Evolutionary conservation across 2,888 invertebrate species (phyloP).

Genomic region (Lasioglossum vierecki): DNA sequence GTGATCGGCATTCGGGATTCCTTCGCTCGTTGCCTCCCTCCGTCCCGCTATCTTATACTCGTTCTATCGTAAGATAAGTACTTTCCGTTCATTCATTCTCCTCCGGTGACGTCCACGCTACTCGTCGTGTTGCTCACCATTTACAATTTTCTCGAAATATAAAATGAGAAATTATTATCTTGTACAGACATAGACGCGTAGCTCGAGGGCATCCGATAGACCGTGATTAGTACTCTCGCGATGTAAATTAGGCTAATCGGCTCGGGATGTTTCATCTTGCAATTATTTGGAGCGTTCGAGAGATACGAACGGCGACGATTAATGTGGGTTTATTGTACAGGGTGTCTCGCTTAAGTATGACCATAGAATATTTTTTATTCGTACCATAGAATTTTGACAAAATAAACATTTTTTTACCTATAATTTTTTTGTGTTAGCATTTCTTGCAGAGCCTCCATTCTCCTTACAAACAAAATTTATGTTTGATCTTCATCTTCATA

Average conservation of each 20-base stretch:
- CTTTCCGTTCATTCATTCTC: slow-evolving; percentile 67
- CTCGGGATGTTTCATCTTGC: slow-evolving; percentile 4
- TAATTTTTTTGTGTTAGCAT: too few relatives aligned
- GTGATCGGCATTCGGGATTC: slow-evolving; percentile 74
- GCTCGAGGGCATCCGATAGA: background rate
- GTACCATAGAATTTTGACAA: too few relatives aligned
- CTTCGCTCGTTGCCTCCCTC: slow-evolving; percentile 42
- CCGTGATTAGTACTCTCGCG: slow-evolving; percentile 23
- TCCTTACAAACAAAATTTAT: too few relatives aligned
- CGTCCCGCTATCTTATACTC: slow-evolving; percentile 48
- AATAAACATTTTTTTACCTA: too few relatives aligned
- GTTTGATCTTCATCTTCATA: too few relatives aligned
- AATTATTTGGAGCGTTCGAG: slow-evolving; percentile 20
- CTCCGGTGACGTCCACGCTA: slow-evolving; percentile 25
- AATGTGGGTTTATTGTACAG: background rate
- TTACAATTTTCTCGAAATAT: slow-evolving; percentile 18
- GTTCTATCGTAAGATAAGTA: slow-evolving; percentile 49
- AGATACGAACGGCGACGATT: slow-evolving; percentile 16
- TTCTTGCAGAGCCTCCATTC: too few relatives aligned
- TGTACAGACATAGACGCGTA: background rate
- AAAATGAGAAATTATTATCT: slow-evolving; percentile 32
- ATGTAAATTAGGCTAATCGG: slow-evolving; percentile 8
- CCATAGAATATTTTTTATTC: too few relatives aligned
- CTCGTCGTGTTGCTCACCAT: background rate
- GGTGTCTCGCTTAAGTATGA: too few relatives aligned